These are phyloP conservation scores for Panopea generosa DNA, from an alignment of 2,888 invertebrate species.

Conservation along the genomic window DNA sequence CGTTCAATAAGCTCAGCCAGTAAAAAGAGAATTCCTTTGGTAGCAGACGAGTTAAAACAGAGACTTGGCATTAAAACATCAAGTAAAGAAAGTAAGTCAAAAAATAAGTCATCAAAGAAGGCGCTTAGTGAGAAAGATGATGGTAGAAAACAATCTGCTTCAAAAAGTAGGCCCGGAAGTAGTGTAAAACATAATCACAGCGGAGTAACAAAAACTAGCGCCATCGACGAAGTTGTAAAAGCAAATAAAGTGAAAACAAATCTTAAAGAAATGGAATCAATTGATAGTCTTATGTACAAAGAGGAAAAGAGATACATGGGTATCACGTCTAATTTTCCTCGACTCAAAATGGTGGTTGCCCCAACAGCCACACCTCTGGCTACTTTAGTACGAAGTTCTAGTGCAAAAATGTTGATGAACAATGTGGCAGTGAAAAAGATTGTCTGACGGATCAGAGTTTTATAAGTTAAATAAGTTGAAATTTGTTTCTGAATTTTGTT, in stretches of 20 bases:
- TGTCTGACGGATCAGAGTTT: too few species aligned
- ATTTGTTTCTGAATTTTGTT: too few species aligned
- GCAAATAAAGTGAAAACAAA: conserved; percentile 32
- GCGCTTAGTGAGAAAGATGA: neutral
- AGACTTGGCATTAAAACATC: conserved; percentile 12
- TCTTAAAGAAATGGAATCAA: conserved; percentile 29
- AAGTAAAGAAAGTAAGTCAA: neutral
- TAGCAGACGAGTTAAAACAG: conserved; percentile 9
- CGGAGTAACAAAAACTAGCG: conserved; percentile 1
- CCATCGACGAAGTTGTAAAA: conserved; percentile 41
- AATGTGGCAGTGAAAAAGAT: conserved; percentile 16
- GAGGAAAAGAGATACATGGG: conserved; percentile 18
- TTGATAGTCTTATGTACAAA: conserved; percentile 28
- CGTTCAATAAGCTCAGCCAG: conserved; percentile 28
- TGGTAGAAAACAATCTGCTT: neutral
- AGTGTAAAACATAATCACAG: conserved; percentile 6
- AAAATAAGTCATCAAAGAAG: neutral
- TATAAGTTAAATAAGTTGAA: too few species aligned
- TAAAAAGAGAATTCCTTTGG: neutral
- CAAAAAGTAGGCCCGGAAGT: neutral
- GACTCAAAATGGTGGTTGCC: conserved; percentile 50
- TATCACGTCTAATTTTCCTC: conserved; percentile 35
- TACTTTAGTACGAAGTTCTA: conserved; percentile 30
- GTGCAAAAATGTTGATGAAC: conserved; percentile 48
- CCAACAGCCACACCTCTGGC: conserved; percentile 53